Conservation (phyloP, 2,797 vertebrate genomes). For the Meriones psammophilus region DNA sequence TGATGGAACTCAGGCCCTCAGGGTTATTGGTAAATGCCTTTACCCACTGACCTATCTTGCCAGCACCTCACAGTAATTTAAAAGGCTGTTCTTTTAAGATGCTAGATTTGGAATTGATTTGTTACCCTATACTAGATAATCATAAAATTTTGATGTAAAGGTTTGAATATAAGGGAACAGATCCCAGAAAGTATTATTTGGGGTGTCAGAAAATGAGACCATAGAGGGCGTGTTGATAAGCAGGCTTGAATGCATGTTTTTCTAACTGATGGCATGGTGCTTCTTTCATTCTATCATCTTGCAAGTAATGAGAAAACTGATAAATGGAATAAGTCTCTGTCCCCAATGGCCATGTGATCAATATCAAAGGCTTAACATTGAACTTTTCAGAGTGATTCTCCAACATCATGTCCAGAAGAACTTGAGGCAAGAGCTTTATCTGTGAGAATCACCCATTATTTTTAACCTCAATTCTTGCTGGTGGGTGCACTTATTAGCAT, state of each 20-base stretch:
- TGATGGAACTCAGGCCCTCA: not conserved
- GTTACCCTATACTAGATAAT: not conserved
- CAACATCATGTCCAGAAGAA: not conserved
- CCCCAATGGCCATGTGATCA: not conserved
- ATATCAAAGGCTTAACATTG: not conserved
- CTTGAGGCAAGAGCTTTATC: not conserved
- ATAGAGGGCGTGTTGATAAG: not conserved
- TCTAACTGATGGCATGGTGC: not conserved
- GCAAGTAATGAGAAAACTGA: not conserved
- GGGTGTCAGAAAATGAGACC: not conserved
- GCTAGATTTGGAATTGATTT: constrained; percentile 17
- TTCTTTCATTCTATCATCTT: not conserved
- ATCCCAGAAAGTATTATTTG: not conserved
- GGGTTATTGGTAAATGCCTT: not conserved
- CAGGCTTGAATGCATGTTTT: not conserved
- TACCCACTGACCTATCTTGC: not conserved
- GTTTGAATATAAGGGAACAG: not conserved
- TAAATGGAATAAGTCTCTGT: not conserved
- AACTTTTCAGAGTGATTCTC: constrained; percentile 1
- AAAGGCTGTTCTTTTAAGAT: not conserved
- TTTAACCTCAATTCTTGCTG: not conserved
- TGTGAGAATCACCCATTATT: not conserved
- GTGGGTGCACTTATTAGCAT: not conserved
- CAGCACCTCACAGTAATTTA: not conserved
- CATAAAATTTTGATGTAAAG: not conserved